Percentiles rank a stretch among this genome's conserved stretches.
phyloP scores from a whole-genome alignment of 2,888 invertebrate genomes.

The Mactromeris polynyma region DNA sequence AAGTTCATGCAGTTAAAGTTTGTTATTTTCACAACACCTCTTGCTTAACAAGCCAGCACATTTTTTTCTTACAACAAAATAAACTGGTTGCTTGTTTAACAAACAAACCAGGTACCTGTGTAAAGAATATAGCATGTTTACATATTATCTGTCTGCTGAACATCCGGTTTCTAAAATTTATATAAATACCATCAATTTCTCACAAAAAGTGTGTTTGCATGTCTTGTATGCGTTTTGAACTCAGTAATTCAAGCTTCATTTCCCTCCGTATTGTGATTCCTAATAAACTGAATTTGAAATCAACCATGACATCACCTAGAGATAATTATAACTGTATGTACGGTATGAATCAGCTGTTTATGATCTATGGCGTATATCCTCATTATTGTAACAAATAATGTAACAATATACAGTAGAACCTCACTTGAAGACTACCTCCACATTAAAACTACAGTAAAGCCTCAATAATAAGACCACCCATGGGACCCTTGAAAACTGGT shows the following conservation, averaged over 20 bases:
- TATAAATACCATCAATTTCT: constrained; percentile 2
- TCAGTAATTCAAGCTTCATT: background rate
- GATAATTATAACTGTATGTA: too few species aligned
- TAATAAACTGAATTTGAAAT: background rate
- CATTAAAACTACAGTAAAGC: too few species aligned
- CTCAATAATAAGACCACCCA: too few species aligned
- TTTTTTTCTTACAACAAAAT: constrained; percentile 15
- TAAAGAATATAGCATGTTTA: constrained; percentile 19
- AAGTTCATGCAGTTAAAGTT: background rate
- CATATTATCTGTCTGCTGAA: constrained; percentile 7
- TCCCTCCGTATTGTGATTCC: background rate
- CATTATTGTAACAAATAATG: too few species aligned
- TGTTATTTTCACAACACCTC: background rate
- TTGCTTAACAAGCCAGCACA: constrained; percentile 1
- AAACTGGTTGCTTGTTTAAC: constrained; percentile 19
- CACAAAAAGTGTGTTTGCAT: background rate
- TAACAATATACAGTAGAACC: too few species aligned
- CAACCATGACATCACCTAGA: background rate
- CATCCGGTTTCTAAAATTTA: background rate
- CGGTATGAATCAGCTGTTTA: too few species aligned
- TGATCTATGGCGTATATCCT: too few species aligned
- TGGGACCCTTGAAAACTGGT: too few species aligned
- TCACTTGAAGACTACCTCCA: too few species aligned
- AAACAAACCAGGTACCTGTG: constrained; percentile 5
- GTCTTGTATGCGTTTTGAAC: background rate